phyloP scores from a whole-genome alignment of 1,140 invertebrate genomes.

The Heliconius hewitsoni region DNA sequence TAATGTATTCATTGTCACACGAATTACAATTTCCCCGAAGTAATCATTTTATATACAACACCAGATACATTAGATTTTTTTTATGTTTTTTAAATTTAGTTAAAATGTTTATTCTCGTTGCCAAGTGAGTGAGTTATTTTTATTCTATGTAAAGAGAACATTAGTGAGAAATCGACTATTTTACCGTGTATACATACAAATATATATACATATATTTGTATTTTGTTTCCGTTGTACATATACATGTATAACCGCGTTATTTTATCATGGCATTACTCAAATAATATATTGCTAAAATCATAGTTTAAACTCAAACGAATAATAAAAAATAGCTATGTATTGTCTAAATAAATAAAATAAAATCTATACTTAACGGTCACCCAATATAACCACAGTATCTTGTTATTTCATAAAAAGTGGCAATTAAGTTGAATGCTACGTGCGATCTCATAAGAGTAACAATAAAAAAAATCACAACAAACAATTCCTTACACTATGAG shows the following conservation, averaged over 20 bases:
- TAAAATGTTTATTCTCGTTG: background rate
- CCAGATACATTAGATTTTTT: background rate
- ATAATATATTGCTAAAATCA: no score
- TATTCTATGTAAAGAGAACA: background rate
- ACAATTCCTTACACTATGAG: no score
- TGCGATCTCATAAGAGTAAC: background rate
- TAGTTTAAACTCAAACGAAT: background rate
- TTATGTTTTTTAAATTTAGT: background rate
- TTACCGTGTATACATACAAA: background rate
- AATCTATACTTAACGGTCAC: background rate
- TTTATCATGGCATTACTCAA: no score
- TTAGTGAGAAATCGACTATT: background rate
- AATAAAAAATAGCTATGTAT: background rate
- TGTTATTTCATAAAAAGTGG: background rate
- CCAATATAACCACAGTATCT: background rate
- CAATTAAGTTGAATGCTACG: background rate
- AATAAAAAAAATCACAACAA: background rate
- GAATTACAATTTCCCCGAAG: constrained; percentile 3
- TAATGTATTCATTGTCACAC: background rate
- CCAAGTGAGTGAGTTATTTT: background rate
- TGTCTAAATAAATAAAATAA: background rate
- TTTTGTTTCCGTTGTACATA: no score
- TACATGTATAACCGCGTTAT: no score
- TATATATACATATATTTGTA: no score
- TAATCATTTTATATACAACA: constrained; percentile 23